Percentiles rank a stretch among this genome's conserved stretches.
Evolutionary conservation across 1,140 invertebrate species (phyloP).

Genomic region (Lordiphosa stackelbergi): DNA sequence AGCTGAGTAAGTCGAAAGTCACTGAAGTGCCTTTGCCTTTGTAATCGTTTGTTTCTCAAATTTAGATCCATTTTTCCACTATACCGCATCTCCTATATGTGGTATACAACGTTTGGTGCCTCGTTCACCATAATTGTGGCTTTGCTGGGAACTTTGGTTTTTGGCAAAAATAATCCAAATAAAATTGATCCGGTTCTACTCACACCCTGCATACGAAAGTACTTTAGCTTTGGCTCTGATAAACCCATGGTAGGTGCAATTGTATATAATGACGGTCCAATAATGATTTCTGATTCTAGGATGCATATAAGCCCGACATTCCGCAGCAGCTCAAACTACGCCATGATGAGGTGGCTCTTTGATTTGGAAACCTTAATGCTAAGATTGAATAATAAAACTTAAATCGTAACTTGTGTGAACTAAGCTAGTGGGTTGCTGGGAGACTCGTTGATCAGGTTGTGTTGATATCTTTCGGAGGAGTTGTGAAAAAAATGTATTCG

Average conservation of each 20-base stretch:
- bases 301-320: constrained; percentile 46
- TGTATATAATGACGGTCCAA: not conserved
- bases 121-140: constrained; percentile 79
- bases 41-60: not conserved
- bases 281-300: constrained; percentile 9
- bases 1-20: constrained; percentile 34
- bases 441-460: no score
- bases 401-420: no score
- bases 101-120: constrained; percentile 82
- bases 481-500: no score
- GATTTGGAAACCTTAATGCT: not conserved
- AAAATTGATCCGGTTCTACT: constrained; percentile 56
- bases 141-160: constrained; percentile 77
- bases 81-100: constrained; percentile 83
- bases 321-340: constrained; percentile 44
- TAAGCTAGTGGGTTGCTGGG: no score
- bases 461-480: no score
- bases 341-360: constrained; percentile 63
- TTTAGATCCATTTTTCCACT: constrained; percentile 79
- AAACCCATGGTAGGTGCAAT: constrained; percentile 22
- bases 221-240: constrained; percentile 29
- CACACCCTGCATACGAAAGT: constrained; percentile 70
- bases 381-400: no score
- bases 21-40: no score
- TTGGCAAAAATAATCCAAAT: constrained; percentile 62